A percentile compares a stretch with the other conserved stretches of the same genome.
Evolutionary conservation across 2,888 invertebrate genomes (phyloP).

Genomic region (Ethmia dodecea): DNA sequence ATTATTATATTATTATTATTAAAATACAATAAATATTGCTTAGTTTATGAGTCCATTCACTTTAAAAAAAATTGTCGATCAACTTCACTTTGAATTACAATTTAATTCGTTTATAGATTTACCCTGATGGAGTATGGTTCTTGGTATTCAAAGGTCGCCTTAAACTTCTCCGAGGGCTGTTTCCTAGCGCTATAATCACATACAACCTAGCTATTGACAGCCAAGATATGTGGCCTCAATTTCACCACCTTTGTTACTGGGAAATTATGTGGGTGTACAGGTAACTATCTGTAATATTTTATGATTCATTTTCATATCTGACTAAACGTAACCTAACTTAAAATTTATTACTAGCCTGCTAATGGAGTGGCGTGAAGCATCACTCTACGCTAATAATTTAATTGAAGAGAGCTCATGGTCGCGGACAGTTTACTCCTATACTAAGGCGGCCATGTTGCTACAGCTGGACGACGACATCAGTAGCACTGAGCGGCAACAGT

Average conservation of each 20-base stretch:
- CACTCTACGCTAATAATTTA: conserved; percentile 83
- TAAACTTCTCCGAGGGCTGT: conserved; percentile 87
- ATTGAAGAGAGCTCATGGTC: conserved; percentile 93
- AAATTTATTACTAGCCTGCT: conserved; percentile 79
- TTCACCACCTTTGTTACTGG: conserved; percentile 96
- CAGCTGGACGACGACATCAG: conserved; percentile 77
- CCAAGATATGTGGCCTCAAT: conserved; percentile 92
- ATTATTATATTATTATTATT: no score
- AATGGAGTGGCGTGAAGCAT: conserved; percentile 87
- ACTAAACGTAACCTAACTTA: no score
- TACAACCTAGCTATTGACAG: conserved; percentile 90
- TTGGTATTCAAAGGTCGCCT: conserved; percentile 93
- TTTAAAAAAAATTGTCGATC: no score
- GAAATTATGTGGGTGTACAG: conserved; percentile 94
- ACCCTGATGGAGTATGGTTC: conserved; percentile 93
- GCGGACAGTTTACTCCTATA: conserved; percentile 92
- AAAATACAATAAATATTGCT: no score
- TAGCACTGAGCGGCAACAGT: conserved; percentile 70
- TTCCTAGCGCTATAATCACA: conserved; percentile 83
- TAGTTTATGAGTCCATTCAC: no score
- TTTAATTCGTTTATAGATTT: no score
- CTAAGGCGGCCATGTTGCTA: conserved; percentile 89
- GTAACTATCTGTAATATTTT: conserved; percentile 50
- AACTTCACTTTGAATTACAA: no score
- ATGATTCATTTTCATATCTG: no score